These are phyloP conservation scores for Eufriesea mexicana DNA, from an alignment of 1,140 invertebrate genomes.

Conservation along the genomic window DNA sequence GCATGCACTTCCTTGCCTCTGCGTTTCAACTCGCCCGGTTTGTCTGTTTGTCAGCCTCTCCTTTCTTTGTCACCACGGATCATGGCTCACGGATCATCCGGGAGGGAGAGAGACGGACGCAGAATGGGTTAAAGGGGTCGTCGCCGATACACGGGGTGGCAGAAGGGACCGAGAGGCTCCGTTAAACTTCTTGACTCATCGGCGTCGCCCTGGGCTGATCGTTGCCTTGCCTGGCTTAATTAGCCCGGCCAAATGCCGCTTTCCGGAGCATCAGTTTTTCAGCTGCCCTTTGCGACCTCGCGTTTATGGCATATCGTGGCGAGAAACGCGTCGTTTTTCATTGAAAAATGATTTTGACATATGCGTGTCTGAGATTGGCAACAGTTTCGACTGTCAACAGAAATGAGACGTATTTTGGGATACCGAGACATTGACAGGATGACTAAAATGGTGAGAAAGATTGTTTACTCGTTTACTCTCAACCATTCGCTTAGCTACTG, in stretches of 20 bases:
- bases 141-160: not conserved
- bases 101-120: not conserved
- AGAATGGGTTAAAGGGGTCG: conserved; percentile 7
- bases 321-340: conserved; percentile 2
- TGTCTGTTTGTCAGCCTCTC: conserved; percentile 28
- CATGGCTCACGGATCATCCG: not conserved
- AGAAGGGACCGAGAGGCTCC: not conserved
- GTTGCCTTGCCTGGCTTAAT: conserved; percentile 38
- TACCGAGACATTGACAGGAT: too few relatives aligned
- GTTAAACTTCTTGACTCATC: conserved; percentile 52
- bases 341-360: too few relatives aligned
- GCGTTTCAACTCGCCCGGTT: conserved; percentile 18
- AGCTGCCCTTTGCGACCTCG: not conserved
- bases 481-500: too few relatives aligned
- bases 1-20: conserved; percentile 46
- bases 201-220: conserved; percentile 30
- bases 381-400: too few relatives aligned
- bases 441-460: too few relatives aligned
- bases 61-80: conserved; percentile 3
- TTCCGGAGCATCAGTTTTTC: conserved; percentile 19
- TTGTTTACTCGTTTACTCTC: too few relatives aligned
- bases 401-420: too few relatives aligned
- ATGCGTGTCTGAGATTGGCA: too few relatives aligned
- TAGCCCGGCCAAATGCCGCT: conserved; percentile 13
- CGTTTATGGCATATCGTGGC: not conserved